phyloP scores from a whole-genome alignment of 2,888 invertebrate genomes.

The Agrochola macilenta region DNA sequence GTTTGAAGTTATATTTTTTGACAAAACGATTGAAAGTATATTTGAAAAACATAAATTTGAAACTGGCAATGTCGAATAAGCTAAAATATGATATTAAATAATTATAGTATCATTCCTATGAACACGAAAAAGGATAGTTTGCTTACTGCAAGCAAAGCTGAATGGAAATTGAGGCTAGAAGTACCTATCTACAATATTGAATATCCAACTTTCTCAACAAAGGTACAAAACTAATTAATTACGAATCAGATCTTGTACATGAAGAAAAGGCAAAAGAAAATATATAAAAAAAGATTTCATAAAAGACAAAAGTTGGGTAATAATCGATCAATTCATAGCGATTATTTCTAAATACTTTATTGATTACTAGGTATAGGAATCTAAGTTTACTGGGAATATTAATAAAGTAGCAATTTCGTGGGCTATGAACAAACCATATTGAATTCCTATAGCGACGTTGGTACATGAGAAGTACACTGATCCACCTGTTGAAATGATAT shows the following conservation, averaged over 20 bases:
- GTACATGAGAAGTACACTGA: slow-evolving; percentile 79
- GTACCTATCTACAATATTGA: slow-evolving; percentile 54
- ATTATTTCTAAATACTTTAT: slow-evolving; percentile 42
- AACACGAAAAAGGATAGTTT: slow-evolving; percentile 38
- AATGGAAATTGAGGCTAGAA: slow-evolving; percentile 36
- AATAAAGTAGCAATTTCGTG: slow-evolving; percentile 51
- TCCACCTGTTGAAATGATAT: slow-evolving; percentile 83
- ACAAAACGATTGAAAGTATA: not conserved
- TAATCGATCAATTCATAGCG: slow-evolving; percentile 26
- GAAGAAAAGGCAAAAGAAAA: slow-evolving; percentile 28
- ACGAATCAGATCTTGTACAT: slow-evolving; percentile 25
- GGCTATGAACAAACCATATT: slow-evolving; percentile 82
- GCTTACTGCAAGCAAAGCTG: slow-evolving; percentile 54
- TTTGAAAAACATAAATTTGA: slow-evolving; percentile 3
- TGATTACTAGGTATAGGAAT: slow-evolving; percentile 42
- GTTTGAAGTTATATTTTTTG: not conserved
- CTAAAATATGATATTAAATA: slow-evolving; percentile 10
- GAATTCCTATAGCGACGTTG: slow-evolving; percentile 81
- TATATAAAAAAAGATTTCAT: slow-evolving; percentile 21
- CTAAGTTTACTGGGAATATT: slow-evolving; percentile 54
- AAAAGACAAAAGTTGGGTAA: slow-evolving; percentile 20
- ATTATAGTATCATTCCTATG: slow-evolving; percentile 9
- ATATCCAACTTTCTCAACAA: slow-evolving; percentile 27
- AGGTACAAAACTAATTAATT: slow-evolving; percentile 31
- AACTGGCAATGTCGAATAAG: slow-evolving; percentile 29